These are phyloP conservation scores for Ostrea denselamellosa DNA, from an alignment of 1,140 invertebrate genomes.

Conservation along the genomic window DNA sequence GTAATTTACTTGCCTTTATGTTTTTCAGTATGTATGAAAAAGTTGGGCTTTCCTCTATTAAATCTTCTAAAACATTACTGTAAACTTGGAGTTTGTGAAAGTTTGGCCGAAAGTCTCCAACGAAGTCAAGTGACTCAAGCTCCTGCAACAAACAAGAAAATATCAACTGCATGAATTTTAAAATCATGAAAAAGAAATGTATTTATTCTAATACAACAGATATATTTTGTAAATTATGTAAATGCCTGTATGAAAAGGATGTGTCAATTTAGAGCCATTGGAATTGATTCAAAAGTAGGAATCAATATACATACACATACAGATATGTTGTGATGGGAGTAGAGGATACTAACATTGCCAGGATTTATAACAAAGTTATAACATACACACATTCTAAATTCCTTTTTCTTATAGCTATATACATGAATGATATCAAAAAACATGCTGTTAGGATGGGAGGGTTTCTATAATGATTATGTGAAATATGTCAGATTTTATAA, in stretches of 20 bases:
- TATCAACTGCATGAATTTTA: not conserved
- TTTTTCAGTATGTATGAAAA: slow-evolving; percentile 73
- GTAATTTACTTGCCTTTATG: slow-evolving; percentile 70
- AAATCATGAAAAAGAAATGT: not conserved
- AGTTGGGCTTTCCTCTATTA: slow-evolving; percentile 72
- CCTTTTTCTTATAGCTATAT: no score
- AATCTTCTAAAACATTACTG: slow-evolving; percentile 74
- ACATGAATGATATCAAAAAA: no score
- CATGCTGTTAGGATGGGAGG: no score
- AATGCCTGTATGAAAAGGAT: not conserved
- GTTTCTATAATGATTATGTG: no score
- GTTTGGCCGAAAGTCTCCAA: slow-evolving; percentile 68
- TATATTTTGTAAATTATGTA: not conserved
- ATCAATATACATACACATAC: no score
- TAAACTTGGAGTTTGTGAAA: slow-evolving; percentile 76
- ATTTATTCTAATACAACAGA: not conserved
- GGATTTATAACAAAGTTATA: no score
- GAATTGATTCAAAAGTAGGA: no score
- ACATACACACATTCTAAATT: no score
- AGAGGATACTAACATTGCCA: no score
- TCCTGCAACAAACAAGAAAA: slow-evolving; percentile 59
- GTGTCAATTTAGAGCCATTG: no score
- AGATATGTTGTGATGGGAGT: no score
- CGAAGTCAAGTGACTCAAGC: slow-evolving; percentile 62
- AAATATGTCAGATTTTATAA: no score